Base-by-base conservation (phyloP, 2,797 vertebrate species). In the Gouania willdenowi region DNA sequence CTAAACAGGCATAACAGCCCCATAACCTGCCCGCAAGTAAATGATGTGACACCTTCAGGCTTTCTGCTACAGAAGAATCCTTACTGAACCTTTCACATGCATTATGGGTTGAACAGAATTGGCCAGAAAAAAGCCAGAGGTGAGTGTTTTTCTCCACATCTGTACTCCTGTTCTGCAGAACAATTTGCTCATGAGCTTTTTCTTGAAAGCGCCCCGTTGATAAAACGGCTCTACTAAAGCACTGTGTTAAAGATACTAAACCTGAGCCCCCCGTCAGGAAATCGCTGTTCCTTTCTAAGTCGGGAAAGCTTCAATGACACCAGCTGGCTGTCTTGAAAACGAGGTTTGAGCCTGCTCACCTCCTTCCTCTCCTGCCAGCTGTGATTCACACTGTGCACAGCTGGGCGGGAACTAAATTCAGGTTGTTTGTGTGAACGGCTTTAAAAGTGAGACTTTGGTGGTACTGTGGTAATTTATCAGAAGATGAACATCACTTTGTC, bases 341-440 rank as follows among this genome's bases (percentile, higher is more conserved):
- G 43, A 42, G 63, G 45, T 41, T 11, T 59, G 54, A 32, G 49
- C 32, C 54, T 12, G 49, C 45, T 50, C 54, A 40, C 37, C 45
- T 53, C 56, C 44, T 50, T 49, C 54, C 70, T 48, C 41, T 51
- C 34, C 53, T 66, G 68, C 60, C 67, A 70, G 53, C 55, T 39
- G 41, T 1, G 14, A 23, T 58, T 66, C 81, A 56, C 50, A 52
- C 82, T 67, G 74, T 61, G 80, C 79, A 79, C 83, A 77, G 83
- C 82, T 79, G 82, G 79, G 52, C 66, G 58, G 67, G 59, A 79
- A 69, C 43, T 65, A 56, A 66, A 80, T 73, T 57, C 63, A 65
- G 66, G 55, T 52, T 70, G 68, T 75, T 81, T 71, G 54, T 50
- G 50, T 47, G 61, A 48, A 41, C 45, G 43, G 48, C 11, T 1